These are phyloP conservation scores for Lepidocolaptes lacrymiger DNA, from an alignment of 2,797 vertebrate genomes.

Conservation along the genomic window DNA sequence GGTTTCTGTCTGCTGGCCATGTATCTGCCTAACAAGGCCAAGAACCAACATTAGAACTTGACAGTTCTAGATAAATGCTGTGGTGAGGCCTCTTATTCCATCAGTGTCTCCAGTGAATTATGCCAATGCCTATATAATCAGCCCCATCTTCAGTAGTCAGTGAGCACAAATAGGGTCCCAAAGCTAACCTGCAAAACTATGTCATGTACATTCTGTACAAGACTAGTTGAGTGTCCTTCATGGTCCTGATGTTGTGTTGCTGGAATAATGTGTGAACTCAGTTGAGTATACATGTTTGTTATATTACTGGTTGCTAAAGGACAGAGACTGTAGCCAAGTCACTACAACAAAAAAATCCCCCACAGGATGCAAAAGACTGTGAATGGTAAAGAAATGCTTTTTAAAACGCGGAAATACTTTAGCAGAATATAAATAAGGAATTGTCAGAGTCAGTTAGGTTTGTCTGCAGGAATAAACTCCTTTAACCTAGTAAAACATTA, in stretches of 20 bases:
- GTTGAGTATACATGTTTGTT: not conserved
- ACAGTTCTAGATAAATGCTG: not conserved
- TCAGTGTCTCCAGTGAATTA: not conserved
- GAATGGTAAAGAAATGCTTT: not conserved
- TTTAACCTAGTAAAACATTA: not conserved
- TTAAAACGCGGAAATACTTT: not conserved
- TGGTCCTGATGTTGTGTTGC: fast-evolving
- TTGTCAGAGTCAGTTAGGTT: not conserved
- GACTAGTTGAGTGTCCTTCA: fast-evolving
- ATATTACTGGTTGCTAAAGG: not conserved
- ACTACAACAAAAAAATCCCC: not conserved
- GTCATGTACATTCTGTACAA: not conserved
- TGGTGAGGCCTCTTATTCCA: not conserved
- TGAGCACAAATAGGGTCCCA: not conserved
- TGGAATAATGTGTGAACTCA: not conserved
- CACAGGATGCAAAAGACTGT: not conserved
- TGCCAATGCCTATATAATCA: not conserved
- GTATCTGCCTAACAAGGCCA: not conserved
- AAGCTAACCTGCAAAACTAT: not conserved
- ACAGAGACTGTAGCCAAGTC: not conserved
- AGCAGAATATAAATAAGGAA: not conserved
- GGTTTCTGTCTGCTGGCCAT: not conserved
- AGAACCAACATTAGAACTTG: not conserved
- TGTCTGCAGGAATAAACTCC: not conserved
- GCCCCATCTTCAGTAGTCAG: not conserved